Evolutionary conservation across 2,888 invertebrate species (phyloP), one percentile per base, ranked within the genome.

Genomic region (Tipula confusa): DNA sequence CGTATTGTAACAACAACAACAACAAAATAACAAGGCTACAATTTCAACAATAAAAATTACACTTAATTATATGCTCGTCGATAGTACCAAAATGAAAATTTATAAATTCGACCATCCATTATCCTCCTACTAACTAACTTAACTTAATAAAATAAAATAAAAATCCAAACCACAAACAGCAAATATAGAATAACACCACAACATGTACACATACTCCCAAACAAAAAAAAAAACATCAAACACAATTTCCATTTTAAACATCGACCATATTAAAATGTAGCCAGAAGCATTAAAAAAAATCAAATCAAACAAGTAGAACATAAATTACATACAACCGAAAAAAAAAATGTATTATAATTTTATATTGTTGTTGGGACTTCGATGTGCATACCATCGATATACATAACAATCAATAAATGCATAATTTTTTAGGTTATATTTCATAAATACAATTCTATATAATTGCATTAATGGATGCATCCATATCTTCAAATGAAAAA

Each of bases 231-330:
- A 64, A 18, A 24, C 24, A 64, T 64, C 64, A 64, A 64, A 64
- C 24, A 9, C 9, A 64, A 24, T 24, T 64, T 24, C 24, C 64
- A 64, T 64, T 64, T 64, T 24, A 64, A 64, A 18, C 64, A 64
- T 64, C 64, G 64, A 24, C 64, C 64, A 9, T 64, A 64, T 64
- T 64, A 64, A 64, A 64, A 64, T 64, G 24, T 64, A 64, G 64
- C 64, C 24, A 64, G 64, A 18, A 64, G 64, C 64, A 64, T 24
- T 33, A 64, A 64, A 64, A 64, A 64, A 64, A 11, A 64, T 64
- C 64, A 64, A 64, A 64, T 64, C 64, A 64, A 64, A 64, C 64
- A 64, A 64, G 64, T 64, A 64, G 64, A 64, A 64, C 64, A 64
- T 64, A 64, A 64, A 64, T 64, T 24, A 64, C 64, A n/a, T 2